Base-by-base conservation (phyloP, 2,888 invertebrate species). In the Thecophora atra region DNA sequence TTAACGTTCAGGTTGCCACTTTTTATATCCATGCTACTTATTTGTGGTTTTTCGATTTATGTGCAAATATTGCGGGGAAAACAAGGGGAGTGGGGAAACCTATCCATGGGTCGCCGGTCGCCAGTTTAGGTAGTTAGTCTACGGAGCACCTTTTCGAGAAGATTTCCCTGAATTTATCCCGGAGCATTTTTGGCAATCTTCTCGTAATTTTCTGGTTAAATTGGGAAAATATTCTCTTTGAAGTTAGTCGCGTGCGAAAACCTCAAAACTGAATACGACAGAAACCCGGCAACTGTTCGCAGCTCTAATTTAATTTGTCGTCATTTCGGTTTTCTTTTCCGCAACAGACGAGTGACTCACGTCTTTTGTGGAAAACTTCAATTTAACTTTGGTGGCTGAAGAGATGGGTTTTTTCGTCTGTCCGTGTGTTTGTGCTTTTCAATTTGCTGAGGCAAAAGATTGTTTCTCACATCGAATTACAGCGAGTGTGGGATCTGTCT, bases 21-120 rank as follows among this genome's bases (percentile, higher is more conserved):
- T 26, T 26, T 58, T 28, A 24, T 58, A 26, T 58, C 58, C 26
- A 3, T 30, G 21, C 19, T 11, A 69, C 21, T 51, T 65, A 54
- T 60, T 60, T 69, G 60, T n/a, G 60, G 69, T 69, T 67, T 63
- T 69, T 69, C 69, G 30, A 69, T 69, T 69, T 60, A 69, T 69
- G 69, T 69, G 69, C 60, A 60, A 60, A 60, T 69, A 51, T 47
- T n/a, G n/a, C 60, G n/a, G 17, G 51, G 37, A 17, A 15, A 52
- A 54, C 19, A 54, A 30, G 11, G 5, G 19, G 52, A 8, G 19
- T 52, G 30, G 56, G 56, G 15, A 13, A 24, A 24, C 3, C 26
- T 13, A 15, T 1, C 15, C 15, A 58, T 37, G 37, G 28, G 58
- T 28, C 28, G 58, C 5, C 17, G 58, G 24, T 24, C 8, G 13